Evolutionary conservation across 1,140 invertebrate species (phyloP).

Genomic region (Heterodera carotae): DNA sequence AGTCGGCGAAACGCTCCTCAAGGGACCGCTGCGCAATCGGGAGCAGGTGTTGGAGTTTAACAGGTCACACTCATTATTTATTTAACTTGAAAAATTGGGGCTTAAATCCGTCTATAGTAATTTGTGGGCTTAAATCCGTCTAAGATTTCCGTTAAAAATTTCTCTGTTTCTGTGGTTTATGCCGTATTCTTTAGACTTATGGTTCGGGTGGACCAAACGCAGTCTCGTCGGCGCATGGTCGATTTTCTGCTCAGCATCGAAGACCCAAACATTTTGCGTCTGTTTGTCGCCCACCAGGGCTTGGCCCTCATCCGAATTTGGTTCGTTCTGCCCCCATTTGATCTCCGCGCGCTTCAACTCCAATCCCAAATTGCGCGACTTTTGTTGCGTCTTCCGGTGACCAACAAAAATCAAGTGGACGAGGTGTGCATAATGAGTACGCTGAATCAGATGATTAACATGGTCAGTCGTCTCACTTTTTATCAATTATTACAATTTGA

Average conservation of each 20-base stretch:
- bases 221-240: slow-evolving; percentile 32
- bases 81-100: not conserved
- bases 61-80: slow-evolving; percentile 16
- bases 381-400: slow-evolving; percentile 25
- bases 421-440: slow-evolving; percentile 31
- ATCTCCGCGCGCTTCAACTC: slow-evolving; percentile 15
- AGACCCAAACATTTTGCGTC: slow-evolving; percentile 34
- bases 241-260: slow-evolving; percentile 37
- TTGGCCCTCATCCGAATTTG: slow-evolving; percentile 38
- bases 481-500: not conserved
- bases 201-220: slow-evolving; percentile 42
- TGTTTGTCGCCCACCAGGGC: slow-evolving; percentile 39
- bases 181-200: slow-evolving; percentile 27
- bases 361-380: slow-evolving; percentile 33
- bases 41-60: slow-evolving; percentile 44
- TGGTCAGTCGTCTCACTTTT: slow-evolving; percentile 5
- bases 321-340: slow-evolving; percentile 34
- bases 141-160: not conserved
- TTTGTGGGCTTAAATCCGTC: not conserved
- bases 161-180: not conserved
- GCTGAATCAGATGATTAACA: slow-evolving; percentile 22
- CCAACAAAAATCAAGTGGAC: slow-evolving; percentile 32
- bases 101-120: no score
- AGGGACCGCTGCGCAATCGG: slow-evolving; percentile 34
- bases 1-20: slow-evolving; percentile 35